These are phyloP conservation scores for Pogonomyrmex californicus DNA, from an alignment of 1,140 invertebrate species.

Conservation along the genomic window DNA sequence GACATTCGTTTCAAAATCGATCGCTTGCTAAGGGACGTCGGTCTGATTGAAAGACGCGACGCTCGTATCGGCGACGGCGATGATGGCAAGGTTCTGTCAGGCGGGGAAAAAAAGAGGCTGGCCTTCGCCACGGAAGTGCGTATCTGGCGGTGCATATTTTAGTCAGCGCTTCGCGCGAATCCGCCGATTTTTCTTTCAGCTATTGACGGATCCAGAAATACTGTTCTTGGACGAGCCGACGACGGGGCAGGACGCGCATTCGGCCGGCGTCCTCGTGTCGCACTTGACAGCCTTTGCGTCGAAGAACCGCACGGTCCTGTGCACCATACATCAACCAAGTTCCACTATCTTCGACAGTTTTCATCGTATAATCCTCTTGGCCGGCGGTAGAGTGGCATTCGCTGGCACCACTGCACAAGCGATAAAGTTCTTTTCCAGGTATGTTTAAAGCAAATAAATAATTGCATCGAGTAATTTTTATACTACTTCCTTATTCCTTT, in stretches of 20 bases:
- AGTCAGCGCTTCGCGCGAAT: slow-evolving; percentile 53
- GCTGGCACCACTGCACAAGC: slow-evolving; percentile 92
- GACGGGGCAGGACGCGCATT: slow-evolving; percentile 96
- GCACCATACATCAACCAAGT: slow-evolving; percentile 99
- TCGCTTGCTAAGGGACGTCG: slow-evolving; percentile 91
- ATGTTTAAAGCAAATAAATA: not conserved
- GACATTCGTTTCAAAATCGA: slow-evolving; percentile 90
- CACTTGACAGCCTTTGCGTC: slow-evolving; percentile 90
- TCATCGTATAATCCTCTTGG: slow-evolving; percentile 94
- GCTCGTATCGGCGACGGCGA: slow-evolving; percentile 92
- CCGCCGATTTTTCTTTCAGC: slow-evolving; percentile 85
- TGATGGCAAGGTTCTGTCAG: slow-evolving; percentile 94
- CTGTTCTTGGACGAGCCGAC: slow-evolving; percentile 99
- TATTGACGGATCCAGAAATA: slow-evolving; percentile 96
- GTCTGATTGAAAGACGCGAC: slow-evolving; percentile 90
- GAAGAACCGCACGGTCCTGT: slow-evolving; percentile 94
- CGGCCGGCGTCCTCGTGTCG: slow-evolving; percentile 95
- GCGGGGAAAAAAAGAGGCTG: slow-evolving; percentile 97
- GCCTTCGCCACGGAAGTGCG: slow-evolving; percentile 96
- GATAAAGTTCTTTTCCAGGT: slow-evolving; percentile 93
- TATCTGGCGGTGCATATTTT: slow-evolving; percentile 47
- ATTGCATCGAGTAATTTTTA: not conserved
- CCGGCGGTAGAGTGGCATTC: slow-evolving; percentile 96
- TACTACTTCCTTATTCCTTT: not conserved
- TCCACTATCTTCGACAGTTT: slow-evolving; percentile 96